A percentile compares a stretch with the other conserved stretches of the same genome.
These are phyloP conservation scores for Tetranychus truncatus DNA, from an alignment of 2,888 invertebrate species.

Conservation along the genomic window DNA sequence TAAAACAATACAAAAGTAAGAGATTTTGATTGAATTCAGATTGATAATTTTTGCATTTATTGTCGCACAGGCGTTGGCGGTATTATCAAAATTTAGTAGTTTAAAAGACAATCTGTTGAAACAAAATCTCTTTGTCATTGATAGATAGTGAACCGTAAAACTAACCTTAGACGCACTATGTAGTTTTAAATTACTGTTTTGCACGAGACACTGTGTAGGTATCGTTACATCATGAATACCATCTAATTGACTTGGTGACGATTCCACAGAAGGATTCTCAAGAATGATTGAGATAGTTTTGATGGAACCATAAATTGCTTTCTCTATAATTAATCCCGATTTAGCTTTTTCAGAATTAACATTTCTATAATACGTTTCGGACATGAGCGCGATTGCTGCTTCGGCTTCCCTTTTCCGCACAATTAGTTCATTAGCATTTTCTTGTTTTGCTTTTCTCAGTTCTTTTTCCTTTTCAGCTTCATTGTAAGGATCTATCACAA, in stretches of 20 bases:
- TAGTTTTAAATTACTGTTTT: constrained; percentile 67
- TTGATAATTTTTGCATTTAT: too few species aligned
- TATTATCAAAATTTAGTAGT: too few species aligned
- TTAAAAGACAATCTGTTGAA: constrained; percentile 22
- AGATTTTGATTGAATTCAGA: too few species aligned
- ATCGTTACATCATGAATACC: constrained; percentile 78
- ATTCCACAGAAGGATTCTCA: constrained; percentile 8
- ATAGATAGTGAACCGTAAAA: too few species aligned
- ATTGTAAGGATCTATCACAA: constrained; percentile 52
- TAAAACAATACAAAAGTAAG: too few species aligned
- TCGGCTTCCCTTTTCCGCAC: constrained; percentile 66
- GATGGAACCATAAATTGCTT: constrained; percentile 44
- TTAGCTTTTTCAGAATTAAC: constrained; percentile 58
- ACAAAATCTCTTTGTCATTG: too few species aligned
- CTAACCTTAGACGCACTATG: constrained; percentile 65
- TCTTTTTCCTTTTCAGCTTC: constrained; percentile 57
- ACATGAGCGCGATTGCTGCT: constrained; percentile 66
- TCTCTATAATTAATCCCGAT: constrained; percentile 63
- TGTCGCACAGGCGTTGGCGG: too few species aligned
- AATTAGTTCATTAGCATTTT: constrained; percentile 52
- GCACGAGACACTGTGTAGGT: constrained; percentile 78
- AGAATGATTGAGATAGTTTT: constrained; percentile 13
- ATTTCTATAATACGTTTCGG: constrained; percentile 66
- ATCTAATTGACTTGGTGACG: constrained; percentile 23
- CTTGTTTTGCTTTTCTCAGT: constrained; percentile 59